Evolutionary conservation across 2,113 vertebrate genomes (phyloP), one percentile per base, ranked within the genome.

Genomic region (Neoarius graeffei): DNA sequence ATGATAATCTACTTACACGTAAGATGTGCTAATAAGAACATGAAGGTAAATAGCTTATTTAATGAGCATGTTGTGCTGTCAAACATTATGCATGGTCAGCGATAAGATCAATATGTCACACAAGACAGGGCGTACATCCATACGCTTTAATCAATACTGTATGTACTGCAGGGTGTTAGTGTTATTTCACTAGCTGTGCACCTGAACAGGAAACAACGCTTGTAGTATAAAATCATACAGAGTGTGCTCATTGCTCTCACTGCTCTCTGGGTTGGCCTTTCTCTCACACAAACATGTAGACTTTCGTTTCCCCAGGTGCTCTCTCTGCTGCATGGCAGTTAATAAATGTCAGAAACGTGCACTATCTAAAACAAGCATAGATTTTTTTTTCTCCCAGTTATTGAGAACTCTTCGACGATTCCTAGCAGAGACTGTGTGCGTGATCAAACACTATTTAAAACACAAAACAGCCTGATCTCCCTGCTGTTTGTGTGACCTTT

Each of bases 381-480:
- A 90, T 88, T 81, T 77, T 67, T 64, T 56, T 27, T 27, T 6
- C 25, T 52, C 13, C 76, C 48, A 60, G 81, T 83, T 83, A 82
- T 81, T 79, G 80, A 83, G 71, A 74, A 89, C n/a, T 89, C 87
- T 83, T 87, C 20, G 30, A 76, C 64, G 86, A 83, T 60, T 81
- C 85, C 5, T 77, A 56, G 60, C 54, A 42, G 81, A 80, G 84
- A 54, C 85, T 64, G 73, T 74, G 90, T 87, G 83, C 85, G 83
- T 83, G 88, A 91, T 90, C 84, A 87, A 92, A 92, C 86, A 87
- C 89, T 87, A 88, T 90, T 88, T 90, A 86, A 88, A 89, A 90
- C 81, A 74, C 83, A 88, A 88, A 87, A 88, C 71, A 54, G 84
- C 81, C 83, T 54, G 11, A 62, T 81, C 79, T 85, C 88, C 90